phyloP scores from a whole-genome alignment of 2,113 vertebrate species.

The Pagrus major region DNA sequence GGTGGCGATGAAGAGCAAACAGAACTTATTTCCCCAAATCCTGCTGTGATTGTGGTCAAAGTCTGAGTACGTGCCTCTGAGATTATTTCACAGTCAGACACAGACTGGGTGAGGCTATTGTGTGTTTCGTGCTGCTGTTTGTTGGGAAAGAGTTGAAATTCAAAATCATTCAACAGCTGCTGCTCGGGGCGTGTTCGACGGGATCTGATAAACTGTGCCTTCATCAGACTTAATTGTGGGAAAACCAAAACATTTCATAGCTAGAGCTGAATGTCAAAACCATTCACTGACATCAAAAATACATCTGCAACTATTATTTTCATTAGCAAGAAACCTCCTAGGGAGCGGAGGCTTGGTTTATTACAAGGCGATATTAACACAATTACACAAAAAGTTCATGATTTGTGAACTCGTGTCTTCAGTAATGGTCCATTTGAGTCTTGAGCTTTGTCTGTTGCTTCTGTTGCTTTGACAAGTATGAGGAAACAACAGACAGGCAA shows the following conservation, averaged over 20 bases:
- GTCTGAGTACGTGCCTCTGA: conserved; percentile 18
- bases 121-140: background rate
- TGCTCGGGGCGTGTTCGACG: background rate
- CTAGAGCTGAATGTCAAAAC: background rate
- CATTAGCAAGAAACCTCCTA: too few species aligned
- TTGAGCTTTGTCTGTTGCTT: too few species aligned
- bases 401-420: too few species aligned
- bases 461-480: too few species aligned
- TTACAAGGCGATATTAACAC: too few species aligned
- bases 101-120: conserved; percentile 25
- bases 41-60: conserved; percentile 25
- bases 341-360: too few species aligned
- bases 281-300: background rate
- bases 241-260: background rate
- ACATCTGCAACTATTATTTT: background rate
- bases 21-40: background rate
- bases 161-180: background rate
- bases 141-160: conserved; percentile 12
- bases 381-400: too few species aligned
- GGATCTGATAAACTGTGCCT: background rate
- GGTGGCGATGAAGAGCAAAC: background rate
- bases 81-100: conserved; percentile 11
- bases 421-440: too few species aligned
- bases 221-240: background rate
- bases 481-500: too few species aligned